These are phyloP conservation scores for Heteromormyrus szaboi DNA, from an alignment of 2,797 vertebrate species.

Conservation along the genomic window DNA sequence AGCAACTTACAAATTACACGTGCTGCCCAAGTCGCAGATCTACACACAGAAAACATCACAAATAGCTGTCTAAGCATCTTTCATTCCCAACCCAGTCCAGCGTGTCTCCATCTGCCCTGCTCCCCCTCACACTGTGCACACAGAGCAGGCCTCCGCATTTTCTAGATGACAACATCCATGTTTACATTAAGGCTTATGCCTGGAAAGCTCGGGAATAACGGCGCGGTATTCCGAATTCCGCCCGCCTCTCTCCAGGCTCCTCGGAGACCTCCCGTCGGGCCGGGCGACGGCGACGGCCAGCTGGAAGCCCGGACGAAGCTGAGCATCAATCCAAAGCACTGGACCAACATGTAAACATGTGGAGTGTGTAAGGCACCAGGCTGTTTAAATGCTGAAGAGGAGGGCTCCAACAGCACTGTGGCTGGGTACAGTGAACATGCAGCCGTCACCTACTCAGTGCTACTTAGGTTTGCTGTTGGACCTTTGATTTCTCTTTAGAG, in stretches of 20 bases:
- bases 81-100: conserved; percentile 34
- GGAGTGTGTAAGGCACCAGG: conserved; percentile 76
- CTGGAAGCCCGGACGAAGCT: conserved; percentile 40
- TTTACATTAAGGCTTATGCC: conserved; percentile 70
- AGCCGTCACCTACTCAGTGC: conserved; percentile 67
- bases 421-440: conserved; percentile 69
- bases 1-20: conserved; percentile 57
- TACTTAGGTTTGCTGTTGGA: conserved; percentile 51
- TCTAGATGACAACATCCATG: conserved; percentile 65
- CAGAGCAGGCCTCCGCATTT: conserved; percentile 54
- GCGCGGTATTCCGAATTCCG: conserved; percentile 46
- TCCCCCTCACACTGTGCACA: conserved; percentile 26
- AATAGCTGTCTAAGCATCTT: conserved; percentile 24
- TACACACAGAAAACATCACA: conserved; percentile 33
- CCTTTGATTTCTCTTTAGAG: conserved; percentile 14
- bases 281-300: not conserved
- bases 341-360: conserved; percentile 76
- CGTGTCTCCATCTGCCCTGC: conserved; percentile 37
- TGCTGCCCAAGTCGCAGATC: conserved; percentile 55
- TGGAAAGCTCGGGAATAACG: conserved; percentile 53
- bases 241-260: conserved; percentile 39
- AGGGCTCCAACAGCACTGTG: conserved; percentile 59
- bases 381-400: conserved; percentile 72
- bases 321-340: conserved; percentile 71
- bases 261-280: not conserved